Evolutionary conservation across 2,888 invertebrate genomes (phyloP).

Genomic region (Lepidocyrtinus sp.): DNA sequence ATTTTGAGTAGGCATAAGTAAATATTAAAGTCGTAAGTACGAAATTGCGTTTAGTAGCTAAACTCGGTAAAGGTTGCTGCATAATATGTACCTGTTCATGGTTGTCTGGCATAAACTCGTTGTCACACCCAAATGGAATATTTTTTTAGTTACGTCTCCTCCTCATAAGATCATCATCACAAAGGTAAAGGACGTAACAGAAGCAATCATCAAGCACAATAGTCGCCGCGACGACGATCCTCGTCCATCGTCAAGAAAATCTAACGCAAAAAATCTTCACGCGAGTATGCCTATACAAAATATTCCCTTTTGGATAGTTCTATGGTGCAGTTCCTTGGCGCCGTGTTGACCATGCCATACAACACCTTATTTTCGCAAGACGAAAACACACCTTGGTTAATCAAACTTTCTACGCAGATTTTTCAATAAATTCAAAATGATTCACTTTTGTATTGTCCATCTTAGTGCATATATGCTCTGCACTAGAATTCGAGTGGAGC

Average conservation of each 20-base stretch:
- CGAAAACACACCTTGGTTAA: constrained; percentile 68
- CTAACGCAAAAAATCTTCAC: neutral
- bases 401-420: constrained; percentile 67
- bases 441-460: constrained; percentile 47
- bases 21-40: too few species aligned
- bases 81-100: neutral
- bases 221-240: neutral
- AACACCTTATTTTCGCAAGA: constrained; percentile 68
- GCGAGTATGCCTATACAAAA: neutral
- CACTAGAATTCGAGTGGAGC: too few species aligned
- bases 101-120: constrained; percentile 61
- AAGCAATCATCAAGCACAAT: constrained; percentile 37
- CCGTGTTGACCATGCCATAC: constrained; percentile 67
- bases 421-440: constrained; percentile 40
- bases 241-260: constrained; percentile 8
- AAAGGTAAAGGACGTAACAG: constrained; percentile 46
- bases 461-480: too few species aligned
- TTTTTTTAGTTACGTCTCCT: constrained; percentile 46
- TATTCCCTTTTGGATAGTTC: neutral
- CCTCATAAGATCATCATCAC: constrained; percentile 34
- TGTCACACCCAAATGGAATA: constrained; percentile 67
- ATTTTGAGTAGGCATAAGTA: too few species aligned
- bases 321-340: constrained; percentile 62
- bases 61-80: too few species aligned
- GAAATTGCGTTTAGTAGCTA: too few species aligned